Percentiles rank a stretch among this genome's conserved stretches.
Evolutionary conservation across 2,888 invertebrate species (phyloP).

Genomic region (Seladonia tumulorum): DNA sequence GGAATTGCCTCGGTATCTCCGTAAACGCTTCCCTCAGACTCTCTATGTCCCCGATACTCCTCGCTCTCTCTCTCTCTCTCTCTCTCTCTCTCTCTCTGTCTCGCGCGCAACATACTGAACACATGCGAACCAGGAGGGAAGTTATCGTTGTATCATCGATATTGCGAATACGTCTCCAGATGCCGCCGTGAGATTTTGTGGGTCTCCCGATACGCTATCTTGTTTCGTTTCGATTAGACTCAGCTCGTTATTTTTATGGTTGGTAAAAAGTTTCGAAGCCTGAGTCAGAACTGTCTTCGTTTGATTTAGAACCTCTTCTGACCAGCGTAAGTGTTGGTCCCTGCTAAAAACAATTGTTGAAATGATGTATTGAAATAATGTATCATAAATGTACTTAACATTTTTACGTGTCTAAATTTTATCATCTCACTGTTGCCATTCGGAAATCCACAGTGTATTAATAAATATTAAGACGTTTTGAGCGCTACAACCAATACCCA

Average conservation of each 20-base stretch:
- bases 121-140: slow-evolving; percentile 36
- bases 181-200: slow-evolving; percentile 36
- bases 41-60: slow-evolving; percentile 26
- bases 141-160: slow-evolving; percentile 58
- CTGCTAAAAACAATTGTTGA: too few relatives aligned
- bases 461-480: too few relatives aligned
- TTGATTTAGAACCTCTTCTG: background rate
- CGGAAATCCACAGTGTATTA: too few relatives aligned
- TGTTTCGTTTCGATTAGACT: slow-evolving; percentile 16
- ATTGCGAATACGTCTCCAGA: slow-evolving; percentile 46
- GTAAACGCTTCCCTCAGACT: slow-evolving; percentile 49
- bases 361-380: too few relatives aligned
- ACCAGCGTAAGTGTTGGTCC: too few relatives aligned
- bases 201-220: background rate
- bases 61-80: background rate
- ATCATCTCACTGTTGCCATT: too few relatives aligned
- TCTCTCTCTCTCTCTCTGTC: slow-evolving; percentile 24
- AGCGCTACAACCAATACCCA: too few relatives aligned
- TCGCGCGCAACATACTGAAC: slow-evolving; percentile 57
- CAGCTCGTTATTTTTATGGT: background rate
- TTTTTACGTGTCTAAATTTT: too few relatives aligned
- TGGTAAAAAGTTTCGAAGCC: background rate
- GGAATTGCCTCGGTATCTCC: slow-evolving; percentile 65
- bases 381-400: too few relatives aligned
- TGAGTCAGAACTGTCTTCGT: background rate